Base-by-base conservation (phyloP, 2,113 vertebrate genomes). In the Tachysurus vachellii region DNA sequence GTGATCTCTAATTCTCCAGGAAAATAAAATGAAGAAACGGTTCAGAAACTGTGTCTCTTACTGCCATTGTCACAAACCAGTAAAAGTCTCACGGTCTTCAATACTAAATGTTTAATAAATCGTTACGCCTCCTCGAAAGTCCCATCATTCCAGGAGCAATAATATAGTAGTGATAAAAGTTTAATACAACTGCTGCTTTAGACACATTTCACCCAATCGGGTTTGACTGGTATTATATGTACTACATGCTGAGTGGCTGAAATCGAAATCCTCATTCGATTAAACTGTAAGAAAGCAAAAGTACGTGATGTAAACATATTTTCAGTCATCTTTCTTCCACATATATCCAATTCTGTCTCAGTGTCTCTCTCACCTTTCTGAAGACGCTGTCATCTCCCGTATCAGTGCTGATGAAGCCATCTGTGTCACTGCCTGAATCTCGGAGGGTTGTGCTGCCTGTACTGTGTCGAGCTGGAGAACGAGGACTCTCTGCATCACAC, bases 381-480 rank as follows among this genome's bases (percentile, higher is more conserved):
- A 95, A 94, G 91, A 94, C 44, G 73, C 87, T 77, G 88, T 95
- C 94, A 76, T 92, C 93, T 86, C 89, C 93, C 0, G 91, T 81
- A 66, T 95, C 94, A 5, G 92, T 54, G 9, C 91, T 93, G 80
- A 94, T 87, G 77, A 95, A 86, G 81, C 92, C 93, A 28, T 95
- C 95, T 0, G 91, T 90, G 89, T 95, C 94, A 0, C 95, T 95
- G 88, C 90, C 90, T 0, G 94, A 94, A 88, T 95, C 93, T 89
- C 91, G 92, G 87, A 91, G 93, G n/a, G 90, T 26, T 23, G 91
- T 76, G 12, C 92, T 90, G 21, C 90, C 91, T 79, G 91, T 92
- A 84, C 93, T 91, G 82, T 85, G 82, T 19, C 59, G 90, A 86
- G 89, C 91, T 88, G 92, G 64, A 36, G 92, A 92, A 80, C 64